Percentiles rank a stretch among this genome's conserved stretches.
Evolutionary conservation across 1,140 invertebrate genomes (phyloP).

Genomic region (Anastrepha ludens): DNA sequence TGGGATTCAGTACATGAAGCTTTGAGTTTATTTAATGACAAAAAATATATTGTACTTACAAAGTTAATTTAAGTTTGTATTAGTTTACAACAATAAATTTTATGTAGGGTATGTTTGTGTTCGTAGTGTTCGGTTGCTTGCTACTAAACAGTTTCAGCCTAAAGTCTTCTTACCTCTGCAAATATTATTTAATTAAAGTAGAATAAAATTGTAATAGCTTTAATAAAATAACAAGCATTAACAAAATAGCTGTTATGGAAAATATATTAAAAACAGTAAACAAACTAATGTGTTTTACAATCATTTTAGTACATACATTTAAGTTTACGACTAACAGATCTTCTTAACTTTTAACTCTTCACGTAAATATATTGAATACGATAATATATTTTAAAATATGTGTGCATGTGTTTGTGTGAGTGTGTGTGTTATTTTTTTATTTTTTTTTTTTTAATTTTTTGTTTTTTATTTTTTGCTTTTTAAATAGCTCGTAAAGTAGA

Average conservation of each 20-base stretch:
- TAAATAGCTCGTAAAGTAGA: background rate
- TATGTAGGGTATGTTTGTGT: background rate
- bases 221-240: background rate
- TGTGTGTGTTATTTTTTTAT: background rate
- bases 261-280: background rate
- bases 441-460: no score
- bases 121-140: background rate
- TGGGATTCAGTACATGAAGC: slow-evolving; percentile 39
- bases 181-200: background rate
- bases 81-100: slow-evolving; percentile 23
- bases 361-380: background rate
- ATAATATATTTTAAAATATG: slow-evolving; percentile 7
- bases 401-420: background rate
- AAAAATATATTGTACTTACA: slow-evolving; percentile 43
- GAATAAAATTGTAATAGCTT: background rate
- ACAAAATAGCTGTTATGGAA: background rate
- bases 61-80: slow-evolving; percentile 2
- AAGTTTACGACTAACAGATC: background rate
- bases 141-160: slow-evolving; percentile 32
- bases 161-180: slow-evolving; percentile 46
- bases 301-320: background rate
- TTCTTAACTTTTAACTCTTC: background rate
- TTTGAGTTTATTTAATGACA: slow-evolving; percentile 27
- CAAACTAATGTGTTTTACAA: background rate
- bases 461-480: no score